Evolutionary conservation across 2,797 vertebrate species (phyloP).

Genomic region (Erpetoichthys calabaricus): DNA sequence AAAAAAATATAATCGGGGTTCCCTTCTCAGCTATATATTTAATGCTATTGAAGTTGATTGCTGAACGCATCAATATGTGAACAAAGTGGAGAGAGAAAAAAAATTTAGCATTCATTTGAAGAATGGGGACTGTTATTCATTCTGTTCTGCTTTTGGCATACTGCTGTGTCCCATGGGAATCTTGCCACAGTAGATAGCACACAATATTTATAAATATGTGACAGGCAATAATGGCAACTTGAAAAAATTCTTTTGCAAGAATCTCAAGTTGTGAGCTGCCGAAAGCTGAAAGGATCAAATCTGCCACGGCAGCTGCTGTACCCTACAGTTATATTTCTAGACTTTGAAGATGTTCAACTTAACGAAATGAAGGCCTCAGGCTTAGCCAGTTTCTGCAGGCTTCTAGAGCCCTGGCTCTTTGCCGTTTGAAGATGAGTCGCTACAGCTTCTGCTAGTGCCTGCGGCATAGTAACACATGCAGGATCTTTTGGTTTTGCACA

Average conservation of each 20-base stretch:
- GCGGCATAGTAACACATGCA: slow-evolving; percentile 54
- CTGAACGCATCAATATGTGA: slow-evolving; percentile 74
- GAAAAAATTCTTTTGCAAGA: slow-evolving; percentile 63
- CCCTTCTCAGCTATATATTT: slow-evolving; percentile 59
- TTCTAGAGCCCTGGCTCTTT: slow-evolving; percentile 57
- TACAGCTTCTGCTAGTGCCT: slow-evolving; percentile 61
- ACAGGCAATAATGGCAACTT: slow-evolving; percentile 78
- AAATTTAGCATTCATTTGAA: slow-evolving; percentile 96
- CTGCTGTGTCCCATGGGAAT: slow-evolving; percentile 62
- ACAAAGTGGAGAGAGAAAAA: slow-evolving; percentile 55
- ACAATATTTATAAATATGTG: slow-evolving; percentile 72
- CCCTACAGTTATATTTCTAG: slow-evolving; percentile 66
- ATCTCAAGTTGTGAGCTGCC: slow-evolving; percentile 58
- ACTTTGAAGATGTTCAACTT: slow-evolving; percentile 76
- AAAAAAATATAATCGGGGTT: slow-evolving; percentile 66
- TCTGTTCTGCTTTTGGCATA: slow-evolving; percentile 82
- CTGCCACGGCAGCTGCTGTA: slow-evolving; percentile 67
- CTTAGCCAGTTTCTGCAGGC: slow-evolving; percentile 69
- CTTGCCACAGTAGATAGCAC: slow-evolving; percentile 48
- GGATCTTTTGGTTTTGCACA: slow-evolving; percentile 23
- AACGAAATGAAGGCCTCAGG: slow-evolving; percentile 56
- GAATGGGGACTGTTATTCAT: slow-evolving; percentile 72
- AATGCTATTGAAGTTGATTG: slow-evolving; percentile 76
- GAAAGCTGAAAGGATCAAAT: slow-evolving; percentile 69
- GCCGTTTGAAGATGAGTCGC: slow-evolving; percentile 74